A percentile compares a stretch with the other conserved stretches of the same genome.
Conservation (phyloP, 2,797 vertebrate species). For the Sebastes trivittatus region DNA sequence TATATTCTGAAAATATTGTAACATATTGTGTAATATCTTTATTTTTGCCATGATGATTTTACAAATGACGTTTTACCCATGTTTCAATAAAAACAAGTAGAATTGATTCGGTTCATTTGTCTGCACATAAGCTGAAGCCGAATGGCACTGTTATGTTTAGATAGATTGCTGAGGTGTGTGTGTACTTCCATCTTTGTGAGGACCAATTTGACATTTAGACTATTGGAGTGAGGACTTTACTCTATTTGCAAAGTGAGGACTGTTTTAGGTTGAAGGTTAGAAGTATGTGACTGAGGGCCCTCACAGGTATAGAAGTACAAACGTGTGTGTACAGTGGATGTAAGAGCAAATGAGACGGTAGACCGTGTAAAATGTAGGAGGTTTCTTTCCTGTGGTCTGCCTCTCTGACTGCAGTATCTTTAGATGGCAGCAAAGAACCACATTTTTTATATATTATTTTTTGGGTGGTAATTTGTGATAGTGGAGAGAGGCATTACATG, state of each 20-base stretch:
- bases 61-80: slow-evolving; percentile 26
- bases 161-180: neutral
- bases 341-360: neutral
- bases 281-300: neutral
- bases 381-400: neutral
- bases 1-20: slow-evolving; percentile 23
- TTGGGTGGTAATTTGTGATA: neutral
- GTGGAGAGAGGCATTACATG: neutral
- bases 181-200: too few relatives aligned
- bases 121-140: neutral
- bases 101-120: neutral
- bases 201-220: too few relatives aligned
- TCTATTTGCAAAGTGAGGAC: too few relatives aligned
- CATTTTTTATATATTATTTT: neutral
- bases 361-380: neutral
- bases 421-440: slow-evolving; percentile 19
- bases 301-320: neutral
- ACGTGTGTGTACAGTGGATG: neutral
- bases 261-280: too few relatives aligned
- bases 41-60: slow-evolving; percentile 51
- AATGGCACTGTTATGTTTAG: neutral
- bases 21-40: slow-evolving; percentile 38
- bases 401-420: neutral
- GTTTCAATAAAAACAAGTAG: slow-evolving; percentile 46
- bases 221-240: too few relatives aligned